Evolutionary conservation across 2,113 vertebrate genomes (phyloP), one percentile per base, ranked within the genome.

Genomic region (Strix aluco): DNA sequence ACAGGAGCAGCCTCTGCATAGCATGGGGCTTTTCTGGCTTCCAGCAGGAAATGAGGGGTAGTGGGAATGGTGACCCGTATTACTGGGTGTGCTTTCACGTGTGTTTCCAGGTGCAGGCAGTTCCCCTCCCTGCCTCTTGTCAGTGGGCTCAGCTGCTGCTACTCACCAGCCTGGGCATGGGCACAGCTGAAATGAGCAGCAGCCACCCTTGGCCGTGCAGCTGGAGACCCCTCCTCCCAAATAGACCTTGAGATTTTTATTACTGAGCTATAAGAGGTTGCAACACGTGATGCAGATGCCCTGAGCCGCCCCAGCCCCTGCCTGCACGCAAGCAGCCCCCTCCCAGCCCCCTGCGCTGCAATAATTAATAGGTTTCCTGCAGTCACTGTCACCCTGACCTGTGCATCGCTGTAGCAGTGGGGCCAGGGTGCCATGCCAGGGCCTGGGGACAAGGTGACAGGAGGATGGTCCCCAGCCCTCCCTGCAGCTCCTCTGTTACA

Each of bases 1-100:
- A 1, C 1, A 1, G 6, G 15, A 58, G 6, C 0, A 23, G 15
- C 8, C 16, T 10, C 13, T 12, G 1, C 2, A 1, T 3, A 5
- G 27, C 4, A 2, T 5, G 14, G 15, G 38, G 32, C 47, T 91
- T 71, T 87, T 42, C 38, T 42, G 14, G 38, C n/a, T 78, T 38
- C 40, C 32, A 29, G 61, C 25, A 59, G 63, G 59, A 46, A 83
- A 20, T 8, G 17, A 66, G 13, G 22, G 34, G 11, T 44, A 34
- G 10, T n/a, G 36, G 63, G 59, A 81, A 20, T 2, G 63, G 75
- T 0, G 0, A 10, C 6, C 1, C 1, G 19, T 4, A 9, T 15
- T n/a, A 58, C 3, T 2, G 3, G 40, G 18, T 49, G 49, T 71
- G 54, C n/a, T 52, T 25, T 52, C 79, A 82, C 81, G 36, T 65